phyloP scores from a whole-genome alignment of 1,140 invertebrate genomes.

The Aradophagus sp. region DNA sequence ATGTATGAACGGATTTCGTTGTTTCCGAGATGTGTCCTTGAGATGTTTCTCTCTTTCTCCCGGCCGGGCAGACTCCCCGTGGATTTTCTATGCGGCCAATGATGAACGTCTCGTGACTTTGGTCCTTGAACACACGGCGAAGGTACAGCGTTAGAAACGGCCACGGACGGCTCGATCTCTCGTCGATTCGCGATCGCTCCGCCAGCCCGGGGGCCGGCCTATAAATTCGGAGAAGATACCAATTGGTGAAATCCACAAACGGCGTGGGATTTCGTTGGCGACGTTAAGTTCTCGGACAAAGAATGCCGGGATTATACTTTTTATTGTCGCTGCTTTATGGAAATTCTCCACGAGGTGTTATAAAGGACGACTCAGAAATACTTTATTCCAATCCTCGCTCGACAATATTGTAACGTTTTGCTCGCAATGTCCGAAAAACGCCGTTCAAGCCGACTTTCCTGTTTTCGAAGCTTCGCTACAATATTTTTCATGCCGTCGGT shows the following conservation, averaged over 20 bases:
- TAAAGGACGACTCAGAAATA: slow-evolving; percentile 2
- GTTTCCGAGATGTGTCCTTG: slow-evolving; percentile 45
- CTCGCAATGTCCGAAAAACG: too few relatives aligned
- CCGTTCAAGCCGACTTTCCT: too few relatives aligned
- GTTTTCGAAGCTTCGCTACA: too few relatives aligned
- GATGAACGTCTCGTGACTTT: slow-evolving; percentile 53
- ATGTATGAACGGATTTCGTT: slow-evolving; percentile 51
- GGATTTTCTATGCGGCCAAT: slow-evolving; percentile 57
- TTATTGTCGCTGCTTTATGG: slow-evolving; percentile 28
- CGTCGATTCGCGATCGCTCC: slow-evolving; percentile 44
- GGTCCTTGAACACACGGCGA: slow-evolving; percentile 55
- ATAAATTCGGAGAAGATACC: slow-evolving; percentile 38
- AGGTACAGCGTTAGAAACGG: slow-evolving; percentile 47
- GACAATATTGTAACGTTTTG: neutral
- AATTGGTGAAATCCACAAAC: slow-evolving; percentile 41
- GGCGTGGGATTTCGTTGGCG: slow-evolving; percentile 18
- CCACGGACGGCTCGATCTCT: slow-evolving; percentile 22
- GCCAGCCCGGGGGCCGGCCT: slow-evolving; percentile 3
- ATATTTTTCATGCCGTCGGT: too few relatives aligned
- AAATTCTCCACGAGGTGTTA: slow-evolving; percentile 3
- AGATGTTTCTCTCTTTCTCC: slow-evolving; percentile 39
- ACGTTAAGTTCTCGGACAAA: slow-evolving; percentile 15
- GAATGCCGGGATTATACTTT: slow-evolving; percentile 20
- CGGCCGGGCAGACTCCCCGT: slow-evolving; percentile 50
- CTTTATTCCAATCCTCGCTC: slow-evolving; percentile 7